Base-by-base conservation (phyloP, 2,113 vertebrate genomes). In the Eulacestoma nigropectus region DNA sequence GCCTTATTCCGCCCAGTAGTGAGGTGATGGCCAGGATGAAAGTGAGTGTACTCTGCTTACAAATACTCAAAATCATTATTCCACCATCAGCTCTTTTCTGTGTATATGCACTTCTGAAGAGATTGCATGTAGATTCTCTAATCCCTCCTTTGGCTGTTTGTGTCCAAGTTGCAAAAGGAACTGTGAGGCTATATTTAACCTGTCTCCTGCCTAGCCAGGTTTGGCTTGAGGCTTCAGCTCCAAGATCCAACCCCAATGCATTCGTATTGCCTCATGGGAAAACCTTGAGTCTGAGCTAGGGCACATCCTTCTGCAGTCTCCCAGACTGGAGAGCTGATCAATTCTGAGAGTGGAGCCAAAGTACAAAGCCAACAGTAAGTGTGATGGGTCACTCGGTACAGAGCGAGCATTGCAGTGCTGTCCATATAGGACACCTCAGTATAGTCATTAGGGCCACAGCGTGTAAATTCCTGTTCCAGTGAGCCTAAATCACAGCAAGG, bases 321-420 rank as follows among this genome's bases (percentile, higher is more conserved):
- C 46, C n/a, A 37, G 27, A 9, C 22, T 41, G 41, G 25, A 56
- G 22, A 63, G 22, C 8, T 2, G 2, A 7, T 21, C 32, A 21
- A 1, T 29, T 72, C 39, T 26, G 57, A 79, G 57, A 81, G 16
- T 1, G 16, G 26, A 84, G 10, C 2, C 39, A 37, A 20, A 50
- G 32, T 2, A 5, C 22, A 53, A 59, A 10, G 29, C 5, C 11
- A 29, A 3, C 2, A 41, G 7, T 14, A n/a, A 73, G 29, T 7
- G 2, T 13, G 14, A 4, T 27, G 42, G 8, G 9, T 32, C 5
- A 0, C 55, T 26, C 3, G 1, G 15, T 0, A 53, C 16, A 50
- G 10, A 21, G 21, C 49, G 30, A 80, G 30, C 9, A 14, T 33
- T 76, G 42, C 37, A n/a, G 33, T 37, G 13, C 16, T 67, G 26